These are phyloP conservation scores for Chondrosia reniformis DNA, from an alignment of 37 sponge, comb jelly and placozoan species.

Conservation along the genomic window DNA sequence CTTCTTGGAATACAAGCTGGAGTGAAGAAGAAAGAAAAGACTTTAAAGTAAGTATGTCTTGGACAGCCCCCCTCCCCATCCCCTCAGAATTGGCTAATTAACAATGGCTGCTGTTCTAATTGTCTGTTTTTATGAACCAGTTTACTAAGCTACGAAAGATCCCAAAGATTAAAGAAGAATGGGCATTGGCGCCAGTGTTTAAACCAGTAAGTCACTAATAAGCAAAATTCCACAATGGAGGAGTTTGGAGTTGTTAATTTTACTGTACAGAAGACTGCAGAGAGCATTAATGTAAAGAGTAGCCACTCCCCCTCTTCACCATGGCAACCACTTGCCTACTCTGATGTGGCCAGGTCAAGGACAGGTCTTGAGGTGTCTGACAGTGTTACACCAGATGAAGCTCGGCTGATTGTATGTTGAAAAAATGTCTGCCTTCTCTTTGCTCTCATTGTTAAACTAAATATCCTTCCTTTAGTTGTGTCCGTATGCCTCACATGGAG, in stretches of 20 bases:
- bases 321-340: slow-evolving; percentile 9
- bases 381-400: slow-evolving; percentile 7
- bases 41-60: no score
- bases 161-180: slow-evolving; percentile 11
- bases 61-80: no score
- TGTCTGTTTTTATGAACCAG: not conserved
- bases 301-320: no score
- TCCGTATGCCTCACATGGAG: slow-evolving; percentile 15
- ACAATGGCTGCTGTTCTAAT: not conserved
- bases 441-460: no score
- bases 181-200: slow-evolving; percentile 12
- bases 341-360: not conserved
- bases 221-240: no score
- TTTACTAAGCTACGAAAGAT: not conserved
- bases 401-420: slow-evolving; percentile 1
- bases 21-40: no score
- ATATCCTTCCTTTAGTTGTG: not conserved
- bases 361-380: not conserved
- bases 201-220: not conserved
- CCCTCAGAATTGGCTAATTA: no score
- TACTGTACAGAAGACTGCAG: no score
- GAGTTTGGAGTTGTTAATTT: no score
- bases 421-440: no score
- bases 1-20: no score
- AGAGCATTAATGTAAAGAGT: no score